Percentiles rank a stretch among this genome's conserved stretches.
These are phyloP conservation scores for Tamias sibiricus DNA, from an alignment of 2,113 vertebrate species.

Conservation along the genomic window DNA sequence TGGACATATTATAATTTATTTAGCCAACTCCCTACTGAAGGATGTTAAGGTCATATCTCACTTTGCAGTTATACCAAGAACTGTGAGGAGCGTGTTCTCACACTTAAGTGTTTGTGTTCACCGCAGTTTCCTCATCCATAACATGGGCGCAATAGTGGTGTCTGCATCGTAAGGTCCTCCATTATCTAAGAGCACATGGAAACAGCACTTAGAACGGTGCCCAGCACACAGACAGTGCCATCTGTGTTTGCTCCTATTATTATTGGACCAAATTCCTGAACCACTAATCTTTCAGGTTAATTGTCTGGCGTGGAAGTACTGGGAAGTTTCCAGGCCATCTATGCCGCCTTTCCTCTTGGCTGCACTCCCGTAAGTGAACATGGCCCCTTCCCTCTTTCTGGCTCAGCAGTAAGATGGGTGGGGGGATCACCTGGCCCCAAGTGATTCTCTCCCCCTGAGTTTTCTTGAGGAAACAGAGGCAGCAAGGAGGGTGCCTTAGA, in stretches of 20 bases:
- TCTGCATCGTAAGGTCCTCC: no score
- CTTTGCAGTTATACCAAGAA: not conserved
- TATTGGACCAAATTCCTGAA: not conserved
- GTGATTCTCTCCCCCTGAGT: not conserved
- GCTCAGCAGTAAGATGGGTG: not conserved
- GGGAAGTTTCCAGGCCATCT: conserved; percentile 82
- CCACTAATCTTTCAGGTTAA: conserved; percentile 85
- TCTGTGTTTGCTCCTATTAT: not conserved
- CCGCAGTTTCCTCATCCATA: not conserved
- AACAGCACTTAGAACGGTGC: not conserved
- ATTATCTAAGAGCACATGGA: accelerated
- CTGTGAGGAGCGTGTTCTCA: not conserved
- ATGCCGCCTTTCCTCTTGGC: conserved; percentile 86
- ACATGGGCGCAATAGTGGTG: not conserved
- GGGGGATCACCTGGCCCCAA: not conserved
- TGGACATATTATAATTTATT: not conserved
- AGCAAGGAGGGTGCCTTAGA: not conserved
- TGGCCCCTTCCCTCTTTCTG: not conserved
- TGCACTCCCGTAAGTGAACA: conserved; percentile 88
- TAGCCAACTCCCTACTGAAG: not conserved
- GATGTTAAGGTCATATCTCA: not conserved
- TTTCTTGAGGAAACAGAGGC: not conserved
- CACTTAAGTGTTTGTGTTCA: not conserved
- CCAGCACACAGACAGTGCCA: not conserved
- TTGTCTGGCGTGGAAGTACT: conserved; percentile 91